Evolutionary conservation across 2,888 invertebrate genomes (phyloP), one percentile per base, ranked within the genome.

Genomic region (Oxyteleia sp.): DNA sequence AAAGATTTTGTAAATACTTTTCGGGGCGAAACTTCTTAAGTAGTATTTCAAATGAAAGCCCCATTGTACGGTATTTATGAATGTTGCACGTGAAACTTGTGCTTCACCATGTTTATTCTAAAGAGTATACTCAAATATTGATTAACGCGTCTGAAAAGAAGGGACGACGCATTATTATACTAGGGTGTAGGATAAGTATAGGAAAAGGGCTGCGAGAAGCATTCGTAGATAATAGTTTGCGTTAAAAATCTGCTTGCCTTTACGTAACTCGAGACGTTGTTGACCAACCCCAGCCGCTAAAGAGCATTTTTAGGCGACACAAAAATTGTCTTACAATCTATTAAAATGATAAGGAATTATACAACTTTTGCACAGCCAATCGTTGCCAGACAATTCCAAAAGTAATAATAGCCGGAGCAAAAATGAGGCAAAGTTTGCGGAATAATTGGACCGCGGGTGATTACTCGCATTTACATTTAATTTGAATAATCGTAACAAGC

Each of bases 91-190:
- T 80, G 35, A 72, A 66, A 53, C 59, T 66, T 61, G 66, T 71
- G 59, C 61, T 69, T 79, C 57, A 55, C 41, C 49, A 35, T 80
- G 74, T 74, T 66, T 80, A 74, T 74, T 53, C 51, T 59, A 66
- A 72, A 80, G 74, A 74, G 80, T 68, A 80, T 74, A 68, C 74
- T 81, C 68, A 74, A 81, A 81, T 81, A 81, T 81, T 81, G 72
- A 74, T 81, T 81, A 81, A 74, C 80, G 74, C 68, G 71, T 72
- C 68, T 80, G 68, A 49, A 74, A 64, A 64, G 80, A 68, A 80
- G 72, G 80, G 66, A 74, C 59, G 71, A 71, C 38, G 66, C 66
- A 66, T 72, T 64, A 72, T 80, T 80, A 45, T 66, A 23, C 32
- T 35, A 68, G 57, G 53, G 59, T 57, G 72, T 61, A 53, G 45